Conservation (phyloP, 2,888 invertebrate species). For the Plagodis dolabraria region DNA sequence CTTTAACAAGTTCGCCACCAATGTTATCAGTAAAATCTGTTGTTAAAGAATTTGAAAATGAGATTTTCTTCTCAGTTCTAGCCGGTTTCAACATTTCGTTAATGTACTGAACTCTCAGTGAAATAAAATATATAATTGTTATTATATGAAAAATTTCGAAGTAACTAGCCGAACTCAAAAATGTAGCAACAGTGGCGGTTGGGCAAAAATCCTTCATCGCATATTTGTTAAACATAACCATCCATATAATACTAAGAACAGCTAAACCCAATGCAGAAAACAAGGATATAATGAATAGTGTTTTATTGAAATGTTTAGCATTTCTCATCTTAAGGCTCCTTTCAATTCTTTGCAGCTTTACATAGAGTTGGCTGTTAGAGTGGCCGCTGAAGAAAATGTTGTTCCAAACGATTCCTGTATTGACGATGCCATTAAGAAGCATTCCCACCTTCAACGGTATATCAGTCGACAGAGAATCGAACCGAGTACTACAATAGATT, state of each 20-base stretch:
- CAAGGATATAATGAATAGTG: slow-evolving; percentile 32
- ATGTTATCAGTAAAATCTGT: slow-evolving; percentile 16
- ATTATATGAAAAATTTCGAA: slow-evolving; percentile 49
- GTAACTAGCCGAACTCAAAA: slow-evolving; percentile 41
- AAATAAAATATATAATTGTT: slow-evolving; percentile 48
- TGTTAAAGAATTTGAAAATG: slow-evolving; percentile 11
- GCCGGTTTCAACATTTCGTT: slow-evolving; percentile 46
- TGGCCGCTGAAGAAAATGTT: slow-evolving; percentile 43
- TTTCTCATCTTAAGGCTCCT: slow-evolving; percentile 49
- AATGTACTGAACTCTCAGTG: slow-evolving; percentile 48
- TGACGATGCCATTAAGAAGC: slow-evolving; percentile 42
- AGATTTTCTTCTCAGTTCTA: slow-evolving; percentile 10
- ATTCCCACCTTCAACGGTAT: slow-evolving; percentile 48
- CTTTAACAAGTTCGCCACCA: slow-evolving; percentile 41
- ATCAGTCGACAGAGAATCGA: slow-evolving; percentile 41
- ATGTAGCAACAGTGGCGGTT: slow-evolving; percentile 36
- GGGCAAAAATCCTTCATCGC: slow-evolving; percentile 43
- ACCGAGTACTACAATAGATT: slow-evolving; percentile 40
- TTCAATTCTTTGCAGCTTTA: slow-evolving; percentile 66
- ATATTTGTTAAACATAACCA: slow-evolving; percentile 40
- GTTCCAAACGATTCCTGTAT: slow-evolving; percentile 43
- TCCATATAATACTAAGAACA: slow-evolving; percentile 31
- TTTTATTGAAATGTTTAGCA: slow-evolving; percentile 43
- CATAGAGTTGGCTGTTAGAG: slow-evolving; percentile 53
- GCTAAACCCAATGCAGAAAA: slow-evolving; percentile 16